phyloP scores from a whole-genome alignment of 2,888 invertebrate species.

The Nymphalis urticae region DNA sequence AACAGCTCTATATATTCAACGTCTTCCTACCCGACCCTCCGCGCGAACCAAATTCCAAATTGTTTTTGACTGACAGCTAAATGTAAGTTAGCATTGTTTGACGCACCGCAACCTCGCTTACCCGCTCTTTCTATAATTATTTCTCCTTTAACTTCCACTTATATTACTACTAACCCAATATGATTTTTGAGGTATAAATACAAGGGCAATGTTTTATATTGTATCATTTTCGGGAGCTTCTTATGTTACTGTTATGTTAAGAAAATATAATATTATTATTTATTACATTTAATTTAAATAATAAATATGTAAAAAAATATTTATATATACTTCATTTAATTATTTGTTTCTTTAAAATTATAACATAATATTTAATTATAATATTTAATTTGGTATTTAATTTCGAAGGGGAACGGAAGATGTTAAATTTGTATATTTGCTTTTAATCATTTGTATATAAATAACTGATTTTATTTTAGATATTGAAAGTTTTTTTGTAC shows the following conservation, averaged over 20 bases:
- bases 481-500: too few species aligned
- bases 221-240: background rate
- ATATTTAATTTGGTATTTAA: too few species aligned
- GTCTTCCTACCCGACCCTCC: slow-evolving; percentile 68
- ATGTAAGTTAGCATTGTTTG: slow-evolving; percentile 81
- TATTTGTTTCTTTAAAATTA: too few species aligned
- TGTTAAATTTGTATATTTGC: too few species aligned
- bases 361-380: too few species aligned
- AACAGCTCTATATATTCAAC: slow-evolving; percentile 60
- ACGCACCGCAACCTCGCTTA: slow-evolving; percentile 68
- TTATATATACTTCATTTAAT: too few species aligned
- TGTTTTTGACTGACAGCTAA: slow-evolving; percentile 83
- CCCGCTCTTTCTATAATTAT: slow-evolving; percentile 77
- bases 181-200: slow-evolving; percentile 19
- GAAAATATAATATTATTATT: too few species aligned
- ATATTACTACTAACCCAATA: slow-evolving; percentile 33
- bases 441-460: too few species aligned
- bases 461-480: too few species aligned
- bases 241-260: background rate
- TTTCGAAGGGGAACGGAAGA: too few species aligned
- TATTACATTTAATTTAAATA: too few species aligned
- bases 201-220: slow-evolving; percentile 11
- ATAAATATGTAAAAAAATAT: too few species aligned
- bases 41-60: slow-evolving; percentile 80
- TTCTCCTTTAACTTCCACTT: slow-evolving; percentile 48